Evolutionary conservation across 2,888 invertebrate genomes (phyloP), one percentile per base, ranked within the genome.

Genomic region (Nasonovia ribisnigri): DNA sequence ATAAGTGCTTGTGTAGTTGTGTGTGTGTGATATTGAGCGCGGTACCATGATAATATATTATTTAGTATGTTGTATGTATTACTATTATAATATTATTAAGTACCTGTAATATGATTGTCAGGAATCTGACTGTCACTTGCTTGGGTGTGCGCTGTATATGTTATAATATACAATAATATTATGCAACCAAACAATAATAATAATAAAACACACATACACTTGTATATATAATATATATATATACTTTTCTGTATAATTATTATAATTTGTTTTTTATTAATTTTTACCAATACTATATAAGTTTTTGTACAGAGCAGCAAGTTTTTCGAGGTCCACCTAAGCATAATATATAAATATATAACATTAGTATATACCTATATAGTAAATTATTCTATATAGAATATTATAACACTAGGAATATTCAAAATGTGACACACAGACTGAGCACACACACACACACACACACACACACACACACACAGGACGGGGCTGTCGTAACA

Each of bases 1-100:
- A 90, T 67, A 36, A 77, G 67, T 90, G 90, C 46, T 67, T 67
- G 60, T 54, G 54, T 88, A 36, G 77, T 77, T 77, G 77, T 67
- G 67, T 77, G 36, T 77, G 77, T 20, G 67, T 67, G 13, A n/a
- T n/a, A 67, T 67, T n/a, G n/a, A 67, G 77, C 77, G 36, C 36
- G 77, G 67, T 77, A 36, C 8, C 20, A 77, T 77, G 36, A 26
- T 57, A 60, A 77, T 60, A 60, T 77, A 36, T 36, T 20, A 77
- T 36, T 36, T 77, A 36, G 36, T 77, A 77, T 77, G 20, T 77
- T 36, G 5, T 77, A 77, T 67, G 20, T 77, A 54, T 13, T 13
- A 20, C 36, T 77, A 67, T 24, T n/a, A n/a, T 6, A n/a, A 67
- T 67, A 67, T 67, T 16, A n/a, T 67, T n/a, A 36, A 67, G n/a